Base-by-base conservation (phyloP, 2,113 vertebrate genomes). In the Pardalotus punctatus region DNA sequence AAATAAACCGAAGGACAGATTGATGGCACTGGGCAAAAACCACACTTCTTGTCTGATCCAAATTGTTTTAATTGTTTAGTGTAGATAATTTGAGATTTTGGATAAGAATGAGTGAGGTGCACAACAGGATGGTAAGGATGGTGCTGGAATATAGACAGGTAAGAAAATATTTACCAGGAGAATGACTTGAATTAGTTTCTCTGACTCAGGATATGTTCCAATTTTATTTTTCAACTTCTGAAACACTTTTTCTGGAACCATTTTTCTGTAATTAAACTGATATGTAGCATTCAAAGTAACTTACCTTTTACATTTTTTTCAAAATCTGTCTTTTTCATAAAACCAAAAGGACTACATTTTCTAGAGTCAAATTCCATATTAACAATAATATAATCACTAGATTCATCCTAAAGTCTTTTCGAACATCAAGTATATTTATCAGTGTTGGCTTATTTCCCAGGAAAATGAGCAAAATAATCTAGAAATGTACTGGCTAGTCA, bases 391-490 rank as follows among this genome's bases (percentile, higher is more conserved):
- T 53, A 60, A 95, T 88, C 60, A 61, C 31, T 81, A 71, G 71
- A 93, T 91, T 86, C 21, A 77, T 90, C 47, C 50, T 73, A 93
- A 57, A 91, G 54, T 42, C 43, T 93, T 95, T 94, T 67, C 54
- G 91, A 94, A 91, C 51, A 91, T 81, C 35, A 67, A 67, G 71
- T 12, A 38, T 77, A 84, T 90, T 95, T 94, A 94, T 95, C 91
- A 73, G 28, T 28, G 50, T 77, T 96, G 91, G 73, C 61, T 86
- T 82, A 90, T 86, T 91, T 96, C 83, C 90, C 94, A 94, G 88
- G 42, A 91, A 74, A 79, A 93, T 43, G 53, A 93, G 64, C 83
- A 79, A 95, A 93, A 86, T 60, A 91, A 94, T 90, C 53, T 88
- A 95, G 50, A 93, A 90, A 85, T 19, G 4, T 70, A 88, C 67